These are phyloP conservation scores for Anguilla japonica DNA, from an alignment of 2,113 vertebrate species.

Conservation along the genomic window DNA sequence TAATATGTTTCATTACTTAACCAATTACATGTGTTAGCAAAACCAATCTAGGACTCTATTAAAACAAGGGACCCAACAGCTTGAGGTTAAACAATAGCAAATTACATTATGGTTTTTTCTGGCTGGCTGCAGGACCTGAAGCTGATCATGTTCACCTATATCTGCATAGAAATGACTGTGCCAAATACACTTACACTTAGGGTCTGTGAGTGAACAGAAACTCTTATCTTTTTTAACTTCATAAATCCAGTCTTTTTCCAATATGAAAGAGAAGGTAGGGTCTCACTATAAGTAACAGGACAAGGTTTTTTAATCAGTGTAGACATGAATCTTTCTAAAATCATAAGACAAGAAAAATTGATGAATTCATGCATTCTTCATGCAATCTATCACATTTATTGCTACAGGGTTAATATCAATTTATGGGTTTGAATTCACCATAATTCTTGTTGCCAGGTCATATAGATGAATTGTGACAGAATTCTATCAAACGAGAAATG, in stretches of 20 bases:
- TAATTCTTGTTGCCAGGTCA: background rate
- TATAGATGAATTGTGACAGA: background rate
- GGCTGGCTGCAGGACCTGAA: constrained; percentile 15
- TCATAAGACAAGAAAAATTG: background rate
- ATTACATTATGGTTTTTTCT: constrained; percentile 58
- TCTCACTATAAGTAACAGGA: background rate
- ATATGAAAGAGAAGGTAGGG: background rate
- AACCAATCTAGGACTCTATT: constrained; percentile 72
- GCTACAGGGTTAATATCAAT: background rate
- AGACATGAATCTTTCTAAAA: background rate
- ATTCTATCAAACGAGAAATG: background rate
- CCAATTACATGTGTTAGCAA: constrained; percentile 67
- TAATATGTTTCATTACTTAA: constrained; percentile 67
- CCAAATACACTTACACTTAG: constrained; percentile 35
- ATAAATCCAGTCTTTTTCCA: background rate
- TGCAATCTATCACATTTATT: background rate
- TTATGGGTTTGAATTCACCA: background rate
- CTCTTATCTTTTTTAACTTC: background rate
- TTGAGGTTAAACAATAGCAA: constrained; percentile 71
- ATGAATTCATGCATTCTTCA: background rate
- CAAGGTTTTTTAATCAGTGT: background rate
- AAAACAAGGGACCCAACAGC: constrained; percentile 67
- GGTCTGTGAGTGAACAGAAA: background rate
- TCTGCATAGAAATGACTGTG: constrained; percentile 46
- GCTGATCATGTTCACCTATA: constrained; percentile 42